Evolutionary conservation across 2,888 invertebrate genomes (phyloP).

Genomic region (Oasisia sp.): DNA sequence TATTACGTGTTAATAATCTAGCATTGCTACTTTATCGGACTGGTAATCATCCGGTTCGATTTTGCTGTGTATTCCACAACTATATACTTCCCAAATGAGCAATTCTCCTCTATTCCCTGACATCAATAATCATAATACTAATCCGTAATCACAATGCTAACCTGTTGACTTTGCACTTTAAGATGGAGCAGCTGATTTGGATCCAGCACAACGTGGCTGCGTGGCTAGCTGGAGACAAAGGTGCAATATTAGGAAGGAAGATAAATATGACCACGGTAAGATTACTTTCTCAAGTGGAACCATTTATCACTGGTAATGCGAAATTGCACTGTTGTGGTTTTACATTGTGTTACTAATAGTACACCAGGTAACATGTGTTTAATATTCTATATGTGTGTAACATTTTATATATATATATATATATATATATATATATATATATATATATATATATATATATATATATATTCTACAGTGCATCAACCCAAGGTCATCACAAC

Average conservation of each 20-base stretch:
- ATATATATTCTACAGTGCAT: neutral
- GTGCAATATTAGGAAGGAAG: neutral
- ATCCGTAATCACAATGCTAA: neutral
- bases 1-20: no score
- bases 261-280: neutral
- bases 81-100: neutral
- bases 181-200: neutral
- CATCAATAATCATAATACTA: neutral
- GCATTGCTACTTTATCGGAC: no score
- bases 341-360: neutral
- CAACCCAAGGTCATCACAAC: neutral
- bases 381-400: no score
- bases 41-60: no score
- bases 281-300: neutral
- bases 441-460: neutral
- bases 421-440: no score
- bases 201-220: neutral
- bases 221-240: neutral
- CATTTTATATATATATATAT: no score
- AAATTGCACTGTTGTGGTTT: neutral
- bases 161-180: neutral
- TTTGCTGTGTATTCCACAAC: neutral
- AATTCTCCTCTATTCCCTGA: neutral
- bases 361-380: neutral
- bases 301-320: neutral